These are phyloP conservation scores for Sciurus niger DNA, from an alignment of 2,113 vertebrate genomes.

Conservation along the genomic window DNA sequence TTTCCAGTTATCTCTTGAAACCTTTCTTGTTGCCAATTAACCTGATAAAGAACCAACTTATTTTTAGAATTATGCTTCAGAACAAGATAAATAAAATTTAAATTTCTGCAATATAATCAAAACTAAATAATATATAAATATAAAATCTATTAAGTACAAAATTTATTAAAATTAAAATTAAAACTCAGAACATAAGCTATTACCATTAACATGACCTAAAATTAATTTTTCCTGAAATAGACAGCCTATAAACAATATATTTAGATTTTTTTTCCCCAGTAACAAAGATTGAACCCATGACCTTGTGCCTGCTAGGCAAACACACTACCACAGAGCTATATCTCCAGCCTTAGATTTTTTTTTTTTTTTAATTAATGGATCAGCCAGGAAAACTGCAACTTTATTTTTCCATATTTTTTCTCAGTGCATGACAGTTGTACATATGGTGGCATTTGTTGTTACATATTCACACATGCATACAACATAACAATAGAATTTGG, in stretches of 20 bases:
- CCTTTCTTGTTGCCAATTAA: conserved; percentile 97
- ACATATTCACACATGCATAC: no score
- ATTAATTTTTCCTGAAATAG: conserved; percentile 29
- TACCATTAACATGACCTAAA: conserved; percentile 46
- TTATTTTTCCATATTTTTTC: no score
- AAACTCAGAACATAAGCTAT: conserved; percentile 53
- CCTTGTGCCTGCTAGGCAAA: not conserved
- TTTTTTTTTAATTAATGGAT: no score
- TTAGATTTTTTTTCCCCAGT: not conserved
- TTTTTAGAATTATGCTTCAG: conserved; percentile 66
- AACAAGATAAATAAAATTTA: conserved; percentile 56
- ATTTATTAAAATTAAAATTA: conserved; percentile 68
- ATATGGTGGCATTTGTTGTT: no score
- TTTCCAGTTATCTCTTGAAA: conserved; percentile 96
- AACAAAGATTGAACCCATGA: not conserved
- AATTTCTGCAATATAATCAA: conserved; percentile 67
- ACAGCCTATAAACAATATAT: conserved; percentile 32
- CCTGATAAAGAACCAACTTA: conserved; percentile 87
- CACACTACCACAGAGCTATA: not conserved
- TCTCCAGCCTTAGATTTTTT: not conserved
- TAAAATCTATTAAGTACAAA: conserved; percentile 17
- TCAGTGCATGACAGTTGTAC: no score
- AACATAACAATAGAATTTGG: no score
- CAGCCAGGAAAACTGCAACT: no score
- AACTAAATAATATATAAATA: conserved; percentile 63